Conservation (phyloP, 1,140 invertebrate genomes). For the Drosophila nannoptera region DNA sequence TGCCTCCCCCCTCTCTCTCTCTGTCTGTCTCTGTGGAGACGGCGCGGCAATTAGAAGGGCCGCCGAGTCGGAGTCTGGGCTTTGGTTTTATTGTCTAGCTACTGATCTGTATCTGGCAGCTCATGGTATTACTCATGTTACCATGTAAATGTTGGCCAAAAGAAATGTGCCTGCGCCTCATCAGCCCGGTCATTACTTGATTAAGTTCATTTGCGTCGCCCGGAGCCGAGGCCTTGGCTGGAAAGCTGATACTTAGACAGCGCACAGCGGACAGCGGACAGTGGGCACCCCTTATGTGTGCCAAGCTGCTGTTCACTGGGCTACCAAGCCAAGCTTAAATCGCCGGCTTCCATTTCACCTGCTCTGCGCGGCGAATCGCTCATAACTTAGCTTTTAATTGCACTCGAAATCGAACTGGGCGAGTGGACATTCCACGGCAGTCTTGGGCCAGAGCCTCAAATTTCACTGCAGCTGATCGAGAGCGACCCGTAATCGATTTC, state of each 20-base stretch:
- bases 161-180: slow-evolving; percentile 66
- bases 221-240: slow-evolving; percentile 31
- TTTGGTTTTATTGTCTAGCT: slow-evolving; percentile 71
- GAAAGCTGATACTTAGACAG: slow-evolving; percentile 50
- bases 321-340: slow-evolving; percentile 52
- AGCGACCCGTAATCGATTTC: slow-evolving; percentile 7
- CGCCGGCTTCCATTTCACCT: slow-evolving; percentile 60
- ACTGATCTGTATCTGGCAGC: slow-evolving; percentile 70
- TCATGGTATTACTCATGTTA: slow-evolving; percentile 61
- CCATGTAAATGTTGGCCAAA: slow-evolving; percentile 32
- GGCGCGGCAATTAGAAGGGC: slow-evolving; percentile 68
- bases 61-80: slow-evolving; percentile 33
- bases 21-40: slow-evolving; percentile 3
- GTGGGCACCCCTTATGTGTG: slow-evolving; percentile 26
- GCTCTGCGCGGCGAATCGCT: slow-evolving; percentile 24
- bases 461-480: slow-evolving; percentile 29
- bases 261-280: slow-evolving; percentile 6
- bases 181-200: slow-evolving; percentile 72
- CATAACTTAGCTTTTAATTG: slow-evolving; percentile 65
- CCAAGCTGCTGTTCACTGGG: slow-evolving; percentile 54
- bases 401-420: slow-evolving; percentile 25
- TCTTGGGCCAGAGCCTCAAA: slow-evolving; percentile 42
- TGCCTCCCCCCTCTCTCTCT: slow-evolving; percentile 15
- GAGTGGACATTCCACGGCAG: slow-evolving; percentile 50
- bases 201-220: slow-evolving; percentile 71